Evolutionary conservation across 2,113 vertebrate genomes (phyloP).

Genomic region (Pteropus alecto): DNA sequence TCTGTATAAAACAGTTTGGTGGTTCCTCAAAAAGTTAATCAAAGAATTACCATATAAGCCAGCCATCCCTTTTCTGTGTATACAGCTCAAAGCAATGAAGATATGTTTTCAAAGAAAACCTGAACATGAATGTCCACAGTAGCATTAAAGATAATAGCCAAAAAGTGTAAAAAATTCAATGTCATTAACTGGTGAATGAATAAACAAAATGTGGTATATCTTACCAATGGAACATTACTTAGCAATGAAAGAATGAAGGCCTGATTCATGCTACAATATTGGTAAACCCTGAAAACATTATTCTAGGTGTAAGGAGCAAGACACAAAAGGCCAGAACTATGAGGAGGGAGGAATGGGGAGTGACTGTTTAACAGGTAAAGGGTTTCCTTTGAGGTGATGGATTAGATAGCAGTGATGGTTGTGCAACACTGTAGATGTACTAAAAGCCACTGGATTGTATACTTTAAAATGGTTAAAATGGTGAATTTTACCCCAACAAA

Average conservation of each 20-base stretch:
- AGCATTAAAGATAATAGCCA: neutral
- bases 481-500: neutral
- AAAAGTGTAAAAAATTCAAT: neutral
- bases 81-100: neutral
- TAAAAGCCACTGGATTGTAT: neutral
- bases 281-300: constrained; percentile 2
- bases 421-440: neutral
- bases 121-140: neutral
- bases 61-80: neutral
- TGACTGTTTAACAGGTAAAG: neutral
- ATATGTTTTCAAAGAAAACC: constrained; percentile 15
- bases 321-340: neutral
- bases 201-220: neutral
- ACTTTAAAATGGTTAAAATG: neutral
- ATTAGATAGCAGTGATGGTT: neutral
- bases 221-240: neutral
- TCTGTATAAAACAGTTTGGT: neutral
- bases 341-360: neutral
- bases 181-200: neutral
- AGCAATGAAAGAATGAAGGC: neutral
- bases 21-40: neutral
- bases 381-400: neutral
- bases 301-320: constrained; percentile 7
- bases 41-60: neutral
- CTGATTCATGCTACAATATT: neutral